These are phyloP conservation scores for Agrochola lota DNA, from an alignment of 2,888 invertebrate genomes.

Conservation along the genomic window DNA sequence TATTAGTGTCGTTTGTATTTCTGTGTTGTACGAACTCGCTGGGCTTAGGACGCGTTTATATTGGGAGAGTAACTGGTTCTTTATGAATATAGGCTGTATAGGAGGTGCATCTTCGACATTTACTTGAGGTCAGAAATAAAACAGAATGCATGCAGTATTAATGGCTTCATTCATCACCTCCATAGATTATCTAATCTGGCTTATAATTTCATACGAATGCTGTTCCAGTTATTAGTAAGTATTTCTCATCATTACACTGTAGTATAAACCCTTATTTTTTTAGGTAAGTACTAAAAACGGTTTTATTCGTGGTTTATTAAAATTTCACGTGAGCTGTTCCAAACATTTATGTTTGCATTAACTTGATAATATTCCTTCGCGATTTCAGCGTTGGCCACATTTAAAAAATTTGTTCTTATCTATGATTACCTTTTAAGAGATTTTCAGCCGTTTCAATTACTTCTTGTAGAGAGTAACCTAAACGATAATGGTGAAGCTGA, in stretches of 20 bases:
- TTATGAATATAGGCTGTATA: too few relatives aligned
- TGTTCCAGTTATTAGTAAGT: too few relatives aligned
- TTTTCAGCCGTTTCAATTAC: too few relatives aligned
- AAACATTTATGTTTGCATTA: background rate
- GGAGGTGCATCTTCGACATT: background rate
- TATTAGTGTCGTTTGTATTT: slow-evolving; percentile 40
- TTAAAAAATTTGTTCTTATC: too few relatives aligned
- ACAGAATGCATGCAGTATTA: background rate
- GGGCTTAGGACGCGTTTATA: slow-evolving; percentile 14
- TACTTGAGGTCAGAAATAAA: background rate
- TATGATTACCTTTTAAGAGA: too few relatives aligned
- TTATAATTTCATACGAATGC: too few relatives aligned
- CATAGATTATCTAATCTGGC: too few relatives aligned
- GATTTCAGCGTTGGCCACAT: too few relatives aligned
- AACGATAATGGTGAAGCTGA: background rate
- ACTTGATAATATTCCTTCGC: background rate
- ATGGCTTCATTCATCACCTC: background rate
- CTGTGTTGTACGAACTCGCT: slow-evolving; percentile 19
- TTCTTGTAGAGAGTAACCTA: background rate
- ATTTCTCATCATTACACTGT: background rate
- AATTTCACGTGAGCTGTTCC: background rate
- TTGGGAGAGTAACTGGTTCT: background rate
- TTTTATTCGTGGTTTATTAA: background rate
- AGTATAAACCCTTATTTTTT: background rate
- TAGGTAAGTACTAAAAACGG: background rate